Evolutionary conservation across 2,113 vertebrate genomes (phyloP).

Genomic region (Nanorana parkeri): DNA sequence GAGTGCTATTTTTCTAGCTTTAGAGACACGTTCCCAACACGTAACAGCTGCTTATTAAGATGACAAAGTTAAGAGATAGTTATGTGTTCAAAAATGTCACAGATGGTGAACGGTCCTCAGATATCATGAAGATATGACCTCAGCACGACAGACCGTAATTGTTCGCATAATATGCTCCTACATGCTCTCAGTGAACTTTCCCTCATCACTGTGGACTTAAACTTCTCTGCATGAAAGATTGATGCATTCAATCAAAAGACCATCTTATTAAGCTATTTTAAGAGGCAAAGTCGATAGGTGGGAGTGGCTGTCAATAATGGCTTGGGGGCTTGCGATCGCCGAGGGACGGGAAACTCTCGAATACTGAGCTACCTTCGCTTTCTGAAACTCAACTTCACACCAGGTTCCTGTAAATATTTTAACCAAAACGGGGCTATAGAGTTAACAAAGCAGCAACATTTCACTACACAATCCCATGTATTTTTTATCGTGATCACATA

Average conservation of each 20-base stretch:
- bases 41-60: no score
- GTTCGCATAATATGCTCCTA: background rate
- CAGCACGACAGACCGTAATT: background rate
- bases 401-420: conserved; percentile 8
- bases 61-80: background rate
- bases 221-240: conserved; percentile 19
- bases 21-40: no score
- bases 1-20: no score
- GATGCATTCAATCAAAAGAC: conserved; percentile 23
- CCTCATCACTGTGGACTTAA: background rate
- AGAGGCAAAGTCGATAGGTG: background rate
- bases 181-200: background rate
- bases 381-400: conserved; percentile 1
- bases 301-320: conserved; percentile 9
- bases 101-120: background rate
- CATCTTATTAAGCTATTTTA: conserved; percentile 30
- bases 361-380: conserved; percentile 5
- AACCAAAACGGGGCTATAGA: background rate
- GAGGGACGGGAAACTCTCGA: background rate
- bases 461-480: background rate
- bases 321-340: background rate
- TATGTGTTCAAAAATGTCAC: background rate
- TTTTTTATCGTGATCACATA: background rate
- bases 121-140: conserved; percentile 1
- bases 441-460: background rate